These are phyloP conservation scores for Megalurothrips usitatus DNA, from an alignment of 2,888 invertebrate genomes.

Conservation along the genomic window DNA sequence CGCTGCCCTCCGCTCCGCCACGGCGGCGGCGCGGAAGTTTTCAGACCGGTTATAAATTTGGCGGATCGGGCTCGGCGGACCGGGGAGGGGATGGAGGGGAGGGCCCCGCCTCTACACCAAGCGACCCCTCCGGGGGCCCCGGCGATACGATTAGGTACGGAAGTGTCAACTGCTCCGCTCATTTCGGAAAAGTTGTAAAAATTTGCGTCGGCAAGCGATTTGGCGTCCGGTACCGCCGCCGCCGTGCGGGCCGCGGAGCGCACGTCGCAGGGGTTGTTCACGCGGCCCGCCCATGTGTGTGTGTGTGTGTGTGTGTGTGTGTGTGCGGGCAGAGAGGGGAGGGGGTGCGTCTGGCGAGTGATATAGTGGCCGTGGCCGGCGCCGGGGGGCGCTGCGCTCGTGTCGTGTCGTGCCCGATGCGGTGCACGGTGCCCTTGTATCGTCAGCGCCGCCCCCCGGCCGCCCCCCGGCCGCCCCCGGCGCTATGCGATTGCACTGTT, in stretches of 20 bases:
- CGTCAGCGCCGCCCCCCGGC: too few relatives aligned
- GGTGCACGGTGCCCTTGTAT: too few relatives aligned
- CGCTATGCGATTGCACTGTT: too few relatives aligned
- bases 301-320: too few relatives aligned
- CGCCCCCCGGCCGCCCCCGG: too few relatives aligned
- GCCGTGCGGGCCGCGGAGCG: not conserved
- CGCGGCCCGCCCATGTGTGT: not conserved
- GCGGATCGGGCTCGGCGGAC: not conserved
- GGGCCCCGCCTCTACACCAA: too few relatives aligned
- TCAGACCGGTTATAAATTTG: slow-evolving; percentile 14
- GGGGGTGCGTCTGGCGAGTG: not conserved
- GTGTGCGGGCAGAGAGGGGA: not conserved
- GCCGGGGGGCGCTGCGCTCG: not conserved
- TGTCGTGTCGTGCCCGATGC: too few relatives aligned
- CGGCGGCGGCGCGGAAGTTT: not conserved
- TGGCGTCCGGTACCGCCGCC: not conserved
- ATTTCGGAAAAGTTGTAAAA: slow-evolving; percentile 15
- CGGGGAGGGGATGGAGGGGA: not conserved
- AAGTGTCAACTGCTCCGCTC: slow-evolving; percentile 17
- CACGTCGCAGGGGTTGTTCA: not conserved
- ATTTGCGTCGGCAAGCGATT: not conserved
- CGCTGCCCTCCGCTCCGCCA: not conserved
- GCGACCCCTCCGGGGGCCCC: not conserved
- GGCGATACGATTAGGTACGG: not conserved
- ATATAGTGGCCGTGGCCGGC: not conserved